These are phyloP conservation scores for Spatulosminthurus flaviceps DNA, from an alignment of 2,888 invertebrate species.

Conservation along the genomic window DNA sequence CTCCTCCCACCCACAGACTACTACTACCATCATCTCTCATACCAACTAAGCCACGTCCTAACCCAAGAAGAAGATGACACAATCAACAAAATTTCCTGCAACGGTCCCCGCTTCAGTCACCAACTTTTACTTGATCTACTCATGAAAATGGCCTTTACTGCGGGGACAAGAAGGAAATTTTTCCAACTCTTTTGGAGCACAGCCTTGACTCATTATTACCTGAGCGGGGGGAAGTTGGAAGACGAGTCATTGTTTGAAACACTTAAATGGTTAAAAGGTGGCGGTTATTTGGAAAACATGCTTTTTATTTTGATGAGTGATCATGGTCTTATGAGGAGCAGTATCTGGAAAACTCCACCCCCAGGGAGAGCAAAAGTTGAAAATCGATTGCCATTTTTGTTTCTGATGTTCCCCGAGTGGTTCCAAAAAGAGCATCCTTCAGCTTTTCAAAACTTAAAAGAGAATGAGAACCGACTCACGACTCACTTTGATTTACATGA, in stretches of 20 bases:
- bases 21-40: constrained; percentile 79
- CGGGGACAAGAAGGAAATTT: constrained; percentile 70
- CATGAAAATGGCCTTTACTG: constrained; percentile 72
- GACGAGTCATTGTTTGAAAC: constrained; percentile 74
- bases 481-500: constrained; percentile 81
- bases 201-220: constrained; percentile 83
- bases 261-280: constrained; percentile 70
- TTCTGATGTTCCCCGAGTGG: constrained; percentile 77
- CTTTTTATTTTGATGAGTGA: constrained; percentile 81
- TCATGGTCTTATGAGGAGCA: constrained; percentile 89
- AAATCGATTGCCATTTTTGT: constrained; percentile 84
- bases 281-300: constrained; percentile 74
- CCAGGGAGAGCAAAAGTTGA: constrained; percentile 81
- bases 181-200: constrained; percentile 88
- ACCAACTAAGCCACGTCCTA: constrained; percentile 74
- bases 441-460: constrained; percentile 73
- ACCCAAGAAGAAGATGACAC: too few species aligned
- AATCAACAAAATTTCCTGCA: constrained; percentile 75
- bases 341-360: constrained; percentile 81
- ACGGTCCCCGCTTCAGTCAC: constrained; percentile 72
- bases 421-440: constrained; percentile 73
- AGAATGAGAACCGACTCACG: constrained; percentile 69
- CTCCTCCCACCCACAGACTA: constrained; percentile 81
- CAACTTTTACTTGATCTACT: constrained; percentile 78
- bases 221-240: constrained; percentile 79